Conservation (phyloP, 2,888 invertebrate species). For the Meteorus colon region DNA sequence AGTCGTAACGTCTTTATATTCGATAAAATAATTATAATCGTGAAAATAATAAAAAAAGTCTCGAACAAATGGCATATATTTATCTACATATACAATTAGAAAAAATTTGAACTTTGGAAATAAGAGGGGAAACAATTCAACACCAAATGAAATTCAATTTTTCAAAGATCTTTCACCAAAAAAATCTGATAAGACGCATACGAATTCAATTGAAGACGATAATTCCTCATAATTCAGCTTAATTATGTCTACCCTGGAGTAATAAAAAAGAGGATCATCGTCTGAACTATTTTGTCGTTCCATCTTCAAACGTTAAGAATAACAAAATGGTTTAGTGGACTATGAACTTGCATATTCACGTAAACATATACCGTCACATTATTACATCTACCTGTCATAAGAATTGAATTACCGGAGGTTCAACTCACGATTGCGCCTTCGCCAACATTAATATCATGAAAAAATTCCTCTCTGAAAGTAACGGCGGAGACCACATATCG, state of each 20-base stretch:
- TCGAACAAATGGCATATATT: constrained; percentile 18
- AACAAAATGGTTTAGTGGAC: constrained; percentile 7
- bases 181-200: not conserved
- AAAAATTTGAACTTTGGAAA: not conserved
- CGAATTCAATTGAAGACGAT: constrained; percentile 4
- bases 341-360: constrained; percentile 2
- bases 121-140: not conserved
- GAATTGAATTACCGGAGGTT: not conserved
- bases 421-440: constrained; percentile 6
- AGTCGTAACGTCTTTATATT: constrained; percentile 1
- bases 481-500: constrained; percentile 11
- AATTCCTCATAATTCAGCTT: not conserved
- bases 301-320: not conserved
- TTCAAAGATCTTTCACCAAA: not conserved
- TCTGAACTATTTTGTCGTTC: not conserved
- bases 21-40: not conserved
- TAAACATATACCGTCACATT: not conserved
- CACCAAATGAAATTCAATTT: not conserved
- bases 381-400: not conserved
- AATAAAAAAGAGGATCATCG: not conserved
- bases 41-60: not conserved
- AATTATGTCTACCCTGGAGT: not conserved
- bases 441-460: constrained; percentile 23
- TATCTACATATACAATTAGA: not conserved
- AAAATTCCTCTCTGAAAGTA: constrained; percentile 34